Percentiles rank a stretch among this genome's conserved stretches.
Conservation (phyloP, 2,797 vertebrate genomes). For the Rhabdophis nuchalis region DNA sequence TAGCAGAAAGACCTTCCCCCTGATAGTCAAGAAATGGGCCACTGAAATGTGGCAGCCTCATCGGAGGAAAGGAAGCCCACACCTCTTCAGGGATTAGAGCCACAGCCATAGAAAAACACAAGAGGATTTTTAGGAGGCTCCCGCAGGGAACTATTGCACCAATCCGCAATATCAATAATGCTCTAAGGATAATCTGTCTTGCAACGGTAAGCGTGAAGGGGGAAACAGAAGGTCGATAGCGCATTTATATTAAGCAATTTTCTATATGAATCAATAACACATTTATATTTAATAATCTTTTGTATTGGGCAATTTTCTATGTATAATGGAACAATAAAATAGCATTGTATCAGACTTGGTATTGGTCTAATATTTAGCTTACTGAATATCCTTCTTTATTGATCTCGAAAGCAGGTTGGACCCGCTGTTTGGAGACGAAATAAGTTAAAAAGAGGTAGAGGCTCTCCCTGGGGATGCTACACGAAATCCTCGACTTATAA, state of each 20-base stretch:
- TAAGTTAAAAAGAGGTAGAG: neutral
- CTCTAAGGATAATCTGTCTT: neutral
- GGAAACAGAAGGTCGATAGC: neutral
- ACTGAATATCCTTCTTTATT: neutral
- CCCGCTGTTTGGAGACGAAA: neutral
- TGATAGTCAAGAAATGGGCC: neutral
- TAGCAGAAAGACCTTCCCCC: neutral
- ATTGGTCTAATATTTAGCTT: neutral
- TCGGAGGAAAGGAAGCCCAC: neutral
- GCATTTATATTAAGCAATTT: neutral
- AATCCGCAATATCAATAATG: neutral
- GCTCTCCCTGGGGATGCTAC: too few relatives aligned
- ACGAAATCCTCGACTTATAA: neutral
- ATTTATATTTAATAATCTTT: neutral
- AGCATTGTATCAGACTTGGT: neutral
- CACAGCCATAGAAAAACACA: neutral
- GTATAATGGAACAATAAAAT: neutral
- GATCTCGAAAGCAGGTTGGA: neutral
- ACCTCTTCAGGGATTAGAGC: neutral
- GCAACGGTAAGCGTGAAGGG: neutral
- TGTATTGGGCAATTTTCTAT: neutral
- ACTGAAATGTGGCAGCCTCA: neutral
- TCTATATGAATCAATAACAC: neutral
- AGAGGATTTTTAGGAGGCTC: neutral
- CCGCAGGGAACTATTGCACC: neutral